Base-by-base conservation (phyloP, 2,113 vertebrate genomes). In the Colinus virginianus region DNA sequence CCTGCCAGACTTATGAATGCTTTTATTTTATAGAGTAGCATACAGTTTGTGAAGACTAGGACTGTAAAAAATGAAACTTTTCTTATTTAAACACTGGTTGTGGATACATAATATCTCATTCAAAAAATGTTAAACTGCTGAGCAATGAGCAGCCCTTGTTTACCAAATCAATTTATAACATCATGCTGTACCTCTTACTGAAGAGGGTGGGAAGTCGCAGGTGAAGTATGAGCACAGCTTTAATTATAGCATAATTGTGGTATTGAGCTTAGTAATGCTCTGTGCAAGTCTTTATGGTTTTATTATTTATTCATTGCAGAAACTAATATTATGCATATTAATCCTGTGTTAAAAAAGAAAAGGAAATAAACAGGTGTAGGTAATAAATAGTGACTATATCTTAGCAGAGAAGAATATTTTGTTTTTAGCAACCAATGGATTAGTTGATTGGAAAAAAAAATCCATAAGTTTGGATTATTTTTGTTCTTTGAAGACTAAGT, bases 401-500 rank as follows among this genome's bases (percentile, higher is more conserved):
- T 34, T 25, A 68, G 30, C 30, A 75, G n/a, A 63, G 42, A 83
- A 36, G 8, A 58, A 12, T 58, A 62, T 64, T 82, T 81, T 81
- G 4, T 43, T 67, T 94, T 91, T 59, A 92, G 51, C 58, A 80
- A 70, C 19, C 12, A n/a, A 28, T 78, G n/a, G 16, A 83, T 84
- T 70, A 90, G n/a, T n/a, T 3, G 45, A 7, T 64, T 91, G 82
- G 38, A 86, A 82, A 74, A 74, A 23, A 59, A 87, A 74, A 28
- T 32, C 34, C 13, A 83, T 36, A 40, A 12, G 6, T 46, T 48
- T 62, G 34, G 32, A 15, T 76, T 56, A n/a, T 8, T 70, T 88
- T 76, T 84, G 70, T 91, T 67, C 80, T 95, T 91, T 85, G 30
- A 91, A 85, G 70, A 25, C 5, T 55, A 62, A 77, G 6, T 67